Percentiles rank a stretch among this genome's conserved stretches.
Evolutionary conservation across 1,140 invertebrate species (phyloP).

Genomic region (Zophobas atratus): DNA sequence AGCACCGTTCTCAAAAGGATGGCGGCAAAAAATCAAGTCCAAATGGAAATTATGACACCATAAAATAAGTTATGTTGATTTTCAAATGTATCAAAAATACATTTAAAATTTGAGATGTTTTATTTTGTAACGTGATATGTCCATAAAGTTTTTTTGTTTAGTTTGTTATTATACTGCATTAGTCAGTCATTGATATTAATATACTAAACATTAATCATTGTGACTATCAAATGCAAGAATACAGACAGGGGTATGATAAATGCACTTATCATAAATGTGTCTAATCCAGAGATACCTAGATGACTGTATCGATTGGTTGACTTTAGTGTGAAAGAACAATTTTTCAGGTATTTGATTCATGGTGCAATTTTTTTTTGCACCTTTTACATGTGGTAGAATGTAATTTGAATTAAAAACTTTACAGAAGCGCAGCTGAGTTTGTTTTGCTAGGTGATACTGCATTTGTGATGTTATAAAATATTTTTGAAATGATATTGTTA

Average conservation of each 20-base stretch:
- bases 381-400: too few species aligned
- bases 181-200: too few species aligned
- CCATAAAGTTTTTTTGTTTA: neutral
- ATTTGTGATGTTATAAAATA: slow-evolving; percentile 47
- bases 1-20: slow-evolving; percentile 23
- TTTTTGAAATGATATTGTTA: slow-evolving; percentile 35
- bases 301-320: too few species aligned
- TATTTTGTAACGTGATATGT: too few species aligned
- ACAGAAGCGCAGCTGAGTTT: slow-evolving; percentile 7
- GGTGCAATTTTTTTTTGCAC: too few species aligned
- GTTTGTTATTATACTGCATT: too few species aligned
- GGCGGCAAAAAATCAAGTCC: slow-evolving; percentile 12
- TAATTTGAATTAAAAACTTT: neutral
- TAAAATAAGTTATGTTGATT: slow-evolving; percentile 21
- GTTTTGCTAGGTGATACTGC: slow-evolving; percentile 42
- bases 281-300: too few species aligned
- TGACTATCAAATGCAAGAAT: too few species aligned
- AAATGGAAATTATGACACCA: slow-evolving; percentile 30
- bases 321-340: too few species aligned
- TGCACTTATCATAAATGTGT: too few species aligned
- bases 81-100: neutral
- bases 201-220: too few species aligned
- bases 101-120: neutral
- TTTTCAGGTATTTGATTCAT: neutral
- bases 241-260: too few species aligned